These are phyloP conservation scores for Morpho deidamia DNA, from an alignment of 2,888 invertebrate species.

Conservation along the genomic window DNA sequence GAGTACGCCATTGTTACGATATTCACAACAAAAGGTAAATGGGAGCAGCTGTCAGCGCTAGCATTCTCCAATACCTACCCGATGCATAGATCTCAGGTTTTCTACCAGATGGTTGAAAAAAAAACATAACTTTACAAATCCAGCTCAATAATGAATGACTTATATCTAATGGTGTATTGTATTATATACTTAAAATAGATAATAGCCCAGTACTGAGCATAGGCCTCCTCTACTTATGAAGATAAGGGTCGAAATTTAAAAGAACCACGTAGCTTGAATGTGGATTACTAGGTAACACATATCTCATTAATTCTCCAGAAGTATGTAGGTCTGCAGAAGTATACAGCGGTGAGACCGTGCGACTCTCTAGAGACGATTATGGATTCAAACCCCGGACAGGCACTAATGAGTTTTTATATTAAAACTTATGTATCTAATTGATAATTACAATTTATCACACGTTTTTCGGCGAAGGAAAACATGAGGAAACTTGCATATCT, in stretches of 20 bases:
- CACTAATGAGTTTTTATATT: too few species aligned
- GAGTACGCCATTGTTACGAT: constrained; percentile 35
- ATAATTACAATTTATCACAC: too few species aligned
- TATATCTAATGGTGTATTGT: neutral
- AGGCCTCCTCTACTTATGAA: neutral
- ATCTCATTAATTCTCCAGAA: neutral
- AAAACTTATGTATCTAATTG: too few species aligned
- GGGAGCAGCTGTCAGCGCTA: constrained; percentile 52
- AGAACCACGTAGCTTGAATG: neutral
- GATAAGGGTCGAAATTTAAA: too few species aligned
- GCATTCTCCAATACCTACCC: constrained; percentile 58
- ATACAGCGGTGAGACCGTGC: too few species aligned
- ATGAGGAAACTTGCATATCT: too few species aligned
- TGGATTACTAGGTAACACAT: neutral
- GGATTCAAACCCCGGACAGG: too few species aligned
- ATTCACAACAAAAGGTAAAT: constrained; percentile 52
- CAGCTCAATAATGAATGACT: constrained; percentile 31
- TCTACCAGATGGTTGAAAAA: constrained; percentile 43
- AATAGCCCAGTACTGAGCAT: neutral
- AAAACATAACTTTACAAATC: constrained; percentile 31
- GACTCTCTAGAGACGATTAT: too few species aligned
- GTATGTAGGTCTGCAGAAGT: too few species aligned
- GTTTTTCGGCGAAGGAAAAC: too few species aligned
- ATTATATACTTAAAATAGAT: too few species aligned
- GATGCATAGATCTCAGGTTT: constrained; percentile 55